Conservation (phyloP, 2,888 invertebrate species). For the Diaphora mendica region DNA sequence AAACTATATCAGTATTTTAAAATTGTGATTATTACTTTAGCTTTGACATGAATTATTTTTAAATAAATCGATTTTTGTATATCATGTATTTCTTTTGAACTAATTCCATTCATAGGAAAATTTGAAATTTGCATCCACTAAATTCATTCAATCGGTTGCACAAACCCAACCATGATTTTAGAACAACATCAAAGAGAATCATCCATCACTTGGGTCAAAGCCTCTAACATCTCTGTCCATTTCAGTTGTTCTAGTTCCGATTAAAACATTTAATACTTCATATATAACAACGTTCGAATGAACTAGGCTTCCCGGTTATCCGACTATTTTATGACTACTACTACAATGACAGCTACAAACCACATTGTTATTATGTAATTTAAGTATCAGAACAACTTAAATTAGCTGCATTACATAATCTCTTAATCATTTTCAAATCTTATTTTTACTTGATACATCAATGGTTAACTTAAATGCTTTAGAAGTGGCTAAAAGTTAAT, state of each 20-base stretch:
- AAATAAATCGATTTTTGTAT: neutral
- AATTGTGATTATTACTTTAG: neutral
- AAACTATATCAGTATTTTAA: neutral
- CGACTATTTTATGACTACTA: constrained; percentile 9
- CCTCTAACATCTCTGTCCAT: constrained; percentile 35
- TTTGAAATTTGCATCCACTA: constrained; percentile 32
- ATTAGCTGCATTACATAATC: neutral
- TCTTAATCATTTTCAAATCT: neutral
- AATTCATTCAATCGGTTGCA: constrained; percentile 40
- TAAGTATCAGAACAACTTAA: neutral
- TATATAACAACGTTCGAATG: constrained; percentile 19
- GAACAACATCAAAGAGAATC: constrained; percentile 46
- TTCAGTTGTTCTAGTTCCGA: constrained; percentile 29
- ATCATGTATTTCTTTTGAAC: neutral
- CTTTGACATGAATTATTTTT: neutral
- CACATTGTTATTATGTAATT: neutral
- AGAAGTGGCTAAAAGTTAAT: constrained; percentile 43
- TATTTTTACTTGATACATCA: constrained; percentile 19
- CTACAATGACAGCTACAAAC: neutral
- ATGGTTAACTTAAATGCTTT: constrained; percentile 33
- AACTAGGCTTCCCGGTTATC: constrained; percentile 21
- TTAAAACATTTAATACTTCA: constrained; percentile 37
- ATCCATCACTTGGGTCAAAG: constrained; percentile 18
- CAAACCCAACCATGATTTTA: constrained; percentile 29
- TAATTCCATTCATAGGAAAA: neutral